These are phyloP conservation scores for Pleuronectes platessa DNA, from an alignment of 2,113 vertebrate species.

Conservation along the genomic window DNA sequence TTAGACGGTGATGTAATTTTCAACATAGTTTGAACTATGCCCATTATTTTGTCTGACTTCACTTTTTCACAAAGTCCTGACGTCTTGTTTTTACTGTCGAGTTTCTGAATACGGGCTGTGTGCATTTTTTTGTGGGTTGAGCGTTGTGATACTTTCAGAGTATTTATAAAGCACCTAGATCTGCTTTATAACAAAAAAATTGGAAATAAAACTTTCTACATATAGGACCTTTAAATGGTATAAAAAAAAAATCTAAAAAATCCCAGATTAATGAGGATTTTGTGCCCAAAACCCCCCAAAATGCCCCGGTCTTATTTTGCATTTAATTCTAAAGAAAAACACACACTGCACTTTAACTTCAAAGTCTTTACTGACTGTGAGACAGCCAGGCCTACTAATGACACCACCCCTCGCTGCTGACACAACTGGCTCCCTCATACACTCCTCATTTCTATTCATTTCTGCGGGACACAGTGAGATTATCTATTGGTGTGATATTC, in stretches of 20 bases:
- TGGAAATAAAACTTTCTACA: too few relatives aligned
- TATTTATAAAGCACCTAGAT: too few relatives aligned
- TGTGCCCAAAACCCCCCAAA: neutral
- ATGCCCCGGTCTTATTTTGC: neutral
- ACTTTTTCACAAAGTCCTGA: too few relatives aligned
- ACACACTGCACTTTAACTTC: constrained; percentile 5
- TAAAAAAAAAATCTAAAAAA: too few relatives aligned
- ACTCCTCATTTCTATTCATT: constrained; percentile 42
- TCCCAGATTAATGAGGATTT: neutral
- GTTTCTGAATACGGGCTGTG: too few relatives aligned
- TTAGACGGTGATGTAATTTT: neutral
- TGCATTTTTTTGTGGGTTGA: too few relatives aligned
- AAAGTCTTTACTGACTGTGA: constrained; percentile 6
- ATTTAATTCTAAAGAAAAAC: neutral
- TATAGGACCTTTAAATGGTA: too few relatives aligned
- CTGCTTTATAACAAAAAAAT: too few relatives aligned
- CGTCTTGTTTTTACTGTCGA: too few relatives aligned
- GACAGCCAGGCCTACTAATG: neutral
- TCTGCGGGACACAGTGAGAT: constrained; percentile 31
- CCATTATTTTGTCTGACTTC: too few relatives aligned
- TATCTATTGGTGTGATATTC: constrained; percentile 65
- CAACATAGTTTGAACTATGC: too few relatives aligned
- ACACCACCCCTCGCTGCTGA: constrained; percentile 3
- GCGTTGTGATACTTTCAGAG: too few relatives aligned
- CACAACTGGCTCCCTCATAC: constrained; percentile 41